phyloP scores from a whole-genome alignment of 2,797 vertebrate species.

The Fundulus diaphanus region DNA sequence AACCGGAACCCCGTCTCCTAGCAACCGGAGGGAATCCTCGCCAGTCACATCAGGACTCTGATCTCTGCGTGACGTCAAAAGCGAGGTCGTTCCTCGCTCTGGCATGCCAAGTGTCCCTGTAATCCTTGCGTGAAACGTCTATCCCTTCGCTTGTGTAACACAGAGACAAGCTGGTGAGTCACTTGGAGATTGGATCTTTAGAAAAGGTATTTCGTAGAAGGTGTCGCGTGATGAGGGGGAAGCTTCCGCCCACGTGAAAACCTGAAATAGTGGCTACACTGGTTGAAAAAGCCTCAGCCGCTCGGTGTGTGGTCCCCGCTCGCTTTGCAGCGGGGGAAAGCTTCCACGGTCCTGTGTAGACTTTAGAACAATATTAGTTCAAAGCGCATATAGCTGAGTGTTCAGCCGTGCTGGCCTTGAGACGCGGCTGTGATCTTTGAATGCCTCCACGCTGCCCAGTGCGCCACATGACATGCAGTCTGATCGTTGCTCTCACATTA shows the following conservation, averaged over 20 bases:
- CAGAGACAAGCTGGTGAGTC: conserved; percentile 62
- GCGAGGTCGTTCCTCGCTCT: conserved; percentile 50
- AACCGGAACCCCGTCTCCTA: conserved; percentile 70
- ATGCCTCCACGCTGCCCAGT: conserved; percentile 40
- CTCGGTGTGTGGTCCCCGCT: conserved; percentile 69
- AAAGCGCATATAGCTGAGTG: conserved; percentile 69
- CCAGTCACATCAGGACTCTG: conserved; percentile 48
- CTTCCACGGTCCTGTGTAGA: conserved; percentile 67
- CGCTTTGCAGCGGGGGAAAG: conserved; percentile 47
- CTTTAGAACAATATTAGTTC: conserved; percentile 76
- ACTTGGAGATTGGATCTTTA: conserved; percentile 49
- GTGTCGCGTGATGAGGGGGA: conserved; percentile 33
- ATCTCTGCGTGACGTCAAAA: conserved; percentile 72
- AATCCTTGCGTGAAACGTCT: conserved; percentile 39
- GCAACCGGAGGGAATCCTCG: conserved; percentile 80
- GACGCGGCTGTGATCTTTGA: conserved; percentile 39
- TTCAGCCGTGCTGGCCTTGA: conserved; percentile 64
- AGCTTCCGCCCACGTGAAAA: conserved; percentile 60
- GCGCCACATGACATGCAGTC: conserved; percentile 36
- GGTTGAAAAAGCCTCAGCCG: conserved; percentile 43
- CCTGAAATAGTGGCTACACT: conserved; percentile 55
- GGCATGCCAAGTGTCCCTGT: conserved; percentile 50
- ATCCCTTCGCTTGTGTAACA: conserved; percentile 53
- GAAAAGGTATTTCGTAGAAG: conserved; percentile 55
- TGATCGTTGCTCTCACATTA: conserved; percentile 9